Conservation (phyloP, 2,888 invertebrate species). For the Linnaemya tessellans region DNA sequence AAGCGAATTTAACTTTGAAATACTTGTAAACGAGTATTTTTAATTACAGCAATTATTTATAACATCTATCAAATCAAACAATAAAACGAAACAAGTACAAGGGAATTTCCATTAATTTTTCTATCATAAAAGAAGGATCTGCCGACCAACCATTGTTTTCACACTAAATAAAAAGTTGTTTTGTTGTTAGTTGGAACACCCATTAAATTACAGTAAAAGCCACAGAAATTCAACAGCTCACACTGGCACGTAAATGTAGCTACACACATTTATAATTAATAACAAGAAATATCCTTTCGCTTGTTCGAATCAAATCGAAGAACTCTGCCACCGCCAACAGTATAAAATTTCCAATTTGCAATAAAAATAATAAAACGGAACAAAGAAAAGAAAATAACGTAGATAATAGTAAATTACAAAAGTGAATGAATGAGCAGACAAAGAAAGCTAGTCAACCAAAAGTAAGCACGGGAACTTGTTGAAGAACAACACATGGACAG, state of each 20-base stretch:
- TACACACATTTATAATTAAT: slow-evolving; percentile 51
- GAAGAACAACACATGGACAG: slow-evolving; percentile 43
- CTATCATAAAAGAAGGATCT: slow-evolving; percentile 56
- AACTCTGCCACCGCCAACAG: slow-evolving; percentile 78
- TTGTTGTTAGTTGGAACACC: slow-evolving; percentile 46
- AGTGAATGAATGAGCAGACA: slow-evolving; percentile 55
- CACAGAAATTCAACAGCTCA: slow-evolving; percentile 2
- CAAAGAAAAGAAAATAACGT: slow-evolving; percentile 54
- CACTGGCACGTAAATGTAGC: not conserved
- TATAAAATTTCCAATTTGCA: slow-evolving; percentile 82
- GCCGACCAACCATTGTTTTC: slow-evolving; percentile 64
- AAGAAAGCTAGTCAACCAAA: slow-evolving; percentile 64
- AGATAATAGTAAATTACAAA: slow-evolving; percentile 68
- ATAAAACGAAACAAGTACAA: slow-evolving; percentile 23
- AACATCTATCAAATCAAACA: slow-evolving; percentile 33
- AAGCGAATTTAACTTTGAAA: slow-evolving; percentile 2
- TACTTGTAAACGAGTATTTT: not conserved
- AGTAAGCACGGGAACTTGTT: slow-evolving; percentile 23
- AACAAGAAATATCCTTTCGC: slow-evolving; percentile 45
- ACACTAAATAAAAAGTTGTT: slow-evolving; percentile 52
- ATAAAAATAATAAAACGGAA: slow-evolving; percentile 66
- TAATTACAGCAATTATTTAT: slow-evolving; percentile 58
- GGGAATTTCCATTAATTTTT: slow-evolving; percentile 22
- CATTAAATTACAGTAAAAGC: slow-evolving; percentile 52
- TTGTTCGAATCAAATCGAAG: slow-evolving; percentile 49